Percentiles rank a stretch among this genome's conserved stretches.
Evolutionary conservation across 2,888 invertebrate genomes (phyloP).

Genomic region (Drosophila meridiana): DNA sequence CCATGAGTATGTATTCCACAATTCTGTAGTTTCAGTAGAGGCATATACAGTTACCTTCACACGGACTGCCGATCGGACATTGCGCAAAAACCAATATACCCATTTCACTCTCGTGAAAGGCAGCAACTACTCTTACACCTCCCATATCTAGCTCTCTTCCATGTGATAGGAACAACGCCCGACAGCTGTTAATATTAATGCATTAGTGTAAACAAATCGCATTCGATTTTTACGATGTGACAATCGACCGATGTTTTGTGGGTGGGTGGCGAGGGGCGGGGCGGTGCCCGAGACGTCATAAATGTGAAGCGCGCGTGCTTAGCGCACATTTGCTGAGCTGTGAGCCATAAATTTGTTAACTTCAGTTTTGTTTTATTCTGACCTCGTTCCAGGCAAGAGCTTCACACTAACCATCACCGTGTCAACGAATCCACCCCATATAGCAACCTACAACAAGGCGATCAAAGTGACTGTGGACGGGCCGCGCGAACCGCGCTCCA

Average conservation of each 20-base stretch:
- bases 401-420: constrained; percentile 98
- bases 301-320: constrained; percentile 46
- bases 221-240: constrained; percentile 65
- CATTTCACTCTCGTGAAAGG: not conserved
- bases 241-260: constrained; percentile 57
- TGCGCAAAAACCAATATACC: too few relatives aligned
- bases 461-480: constrained; percentile 99
- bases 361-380: constrained; percentile 27
- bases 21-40: too few relatives aligned
- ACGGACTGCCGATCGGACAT: too few relatives aligned
- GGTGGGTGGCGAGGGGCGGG: not conserved
- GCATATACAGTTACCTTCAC: too few relatives aligned
- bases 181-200: constrained; percentile 12
- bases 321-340: constrained; percentile 27
- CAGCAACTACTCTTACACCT: not conserved
- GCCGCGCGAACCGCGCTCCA: constrained; percentile 96
- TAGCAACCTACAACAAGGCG: constrained; percentile 97
- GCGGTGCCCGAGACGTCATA: constrained; percentile 13
- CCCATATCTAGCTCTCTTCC: not conserved
- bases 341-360: constrained; percentile 53
- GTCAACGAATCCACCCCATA: constrained; percentile 97
- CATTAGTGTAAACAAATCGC: constrained; percentile 50
- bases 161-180: not conserved
- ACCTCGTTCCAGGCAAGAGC: constrained; percentile 93
- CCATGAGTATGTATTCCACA: too few relatives aligned